Percentiles rank a stretch among this genome's conserved stretches.
Conservation (phyloP, 2,888 invertebrate species). For the Rotaria macrura region DNA sequence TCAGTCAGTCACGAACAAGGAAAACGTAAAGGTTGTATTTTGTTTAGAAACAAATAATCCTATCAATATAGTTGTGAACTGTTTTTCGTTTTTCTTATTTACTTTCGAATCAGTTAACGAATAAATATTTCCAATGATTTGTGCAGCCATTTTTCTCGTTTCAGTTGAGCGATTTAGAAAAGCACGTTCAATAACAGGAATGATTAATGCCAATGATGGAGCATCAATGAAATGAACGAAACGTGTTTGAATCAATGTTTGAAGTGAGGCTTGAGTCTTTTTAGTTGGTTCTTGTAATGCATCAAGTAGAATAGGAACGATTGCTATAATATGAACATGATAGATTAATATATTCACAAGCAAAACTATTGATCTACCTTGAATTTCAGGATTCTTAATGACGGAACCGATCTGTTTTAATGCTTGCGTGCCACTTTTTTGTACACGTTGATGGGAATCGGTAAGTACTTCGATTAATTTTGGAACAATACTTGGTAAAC, state of each 20-base stretch:
- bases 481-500: slow-evolving; percentile 92
- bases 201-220: slow-evolving; percentile 89
- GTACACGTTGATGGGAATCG: slow-evolving; percentile 91
- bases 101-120: slow-evolving; percentile 88
- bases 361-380: slow-evolving; percentile 38
- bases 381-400: slow-evolving; percentile 90
- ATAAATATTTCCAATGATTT: slow-evolving; percentile 99
- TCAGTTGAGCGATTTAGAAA: slow-evolving; percentile 95
- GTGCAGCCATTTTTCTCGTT: slow-evolving; percentile 95
- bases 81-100: neutral
- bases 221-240: slow-evolving; percentile 99
- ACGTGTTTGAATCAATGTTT: slow-evolving; percentile 62
- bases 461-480: slow-evolving; percentile 88
- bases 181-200: slow-evolving; percentile 95
- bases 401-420: slow-evolving; percentile 90
- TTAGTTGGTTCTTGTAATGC: slow-evolving; percentile 90
- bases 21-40: too few species aligned
- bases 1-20: too few species aligned
- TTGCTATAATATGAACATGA: slow-evolving; percentile 42
- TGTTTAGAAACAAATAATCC: too few species aligned
- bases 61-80: too few species aligned
- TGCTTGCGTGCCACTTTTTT: slow-evolving; percentile 89
- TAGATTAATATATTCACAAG: too few species aligned
- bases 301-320: slow-evolving; percentile 59
- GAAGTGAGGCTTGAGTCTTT: slow-evolving; percentile 82